These are phyloP conservation scores for Thermophis baileyi DNA, from an alignment of 2,113 vertebrate species.

Conservation along the genomic window DNA sequence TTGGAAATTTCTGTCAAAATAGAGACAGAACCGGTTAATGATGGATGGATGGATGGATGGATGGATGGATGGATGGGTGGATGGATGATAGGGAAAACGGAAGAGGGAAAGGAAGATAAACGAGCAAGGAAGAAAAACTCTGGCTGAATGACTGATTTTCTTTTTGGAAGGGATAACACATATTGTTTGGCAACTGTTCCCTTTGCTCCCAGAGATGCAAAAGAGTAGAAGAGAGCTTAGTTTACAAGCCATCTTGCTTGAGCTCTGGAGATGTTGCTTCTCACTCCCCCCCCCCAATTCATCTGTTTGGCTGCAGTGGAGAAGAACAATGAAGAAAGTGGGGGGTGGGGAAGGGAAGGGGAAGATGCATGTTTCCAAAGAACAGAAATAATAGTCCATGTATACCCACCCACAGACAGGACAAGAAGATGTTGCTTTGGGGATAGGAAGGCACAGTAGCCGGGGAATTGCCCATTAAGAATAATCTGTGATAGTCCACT, in stretches of 20 bases:
- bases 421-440: not conserved
- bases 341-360: no score
- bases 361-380: not conserved
- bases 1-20: not conserved
- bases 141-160: not conserved
- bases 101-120: not conserved
- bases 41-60: not conserved
- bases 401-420: not conserved
- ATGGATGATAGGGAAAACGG: not conserved
- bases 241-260: not conserved
- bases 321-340: not conserved
- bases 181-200: not conserved
- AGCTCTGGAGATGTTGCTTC: not conserved
- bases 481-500: not conserved
- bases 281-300: not conserved
- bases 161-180: not conserved
- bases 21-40: not conserved
- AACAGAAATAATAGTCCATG: not conserved
- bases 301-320: not conserved
- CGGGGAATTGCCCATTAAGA: not conserved
- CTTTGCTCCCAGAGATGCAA: not conserved
- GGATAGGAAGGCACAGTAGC: not conserved
- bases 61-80: not conserved
- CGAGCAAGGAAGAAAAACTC: not conserved
- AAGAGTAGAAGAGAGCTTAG: not conserved